Base-by-base conservation (phyloP, 2,888 invertebrate species). In the Drosophila yooni region DNA sequence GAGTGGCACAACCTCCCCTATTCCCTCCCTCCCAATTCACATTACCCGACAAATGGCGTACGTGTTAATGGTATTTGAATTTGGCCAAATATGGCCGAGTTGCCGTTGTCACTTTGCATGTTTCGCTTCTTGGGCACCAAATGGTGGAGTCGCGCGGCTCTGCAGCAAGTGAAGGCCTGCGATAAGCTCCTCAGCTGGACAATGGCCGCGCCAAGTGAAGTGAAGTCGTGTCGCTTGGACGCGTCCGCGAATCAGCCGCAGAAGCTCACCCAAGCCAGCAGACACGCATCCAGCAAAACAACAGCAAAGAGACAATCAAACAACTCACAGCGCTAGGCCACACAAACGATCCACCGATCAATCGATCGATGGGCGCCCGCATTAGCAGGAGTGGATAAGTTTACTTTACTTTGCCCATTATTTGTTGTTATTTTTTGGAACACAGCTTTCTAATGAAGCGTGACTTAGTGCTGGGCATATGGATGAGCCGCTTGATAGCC, bases 41-140 rank as follows among this genome's bases (percentile, higher is more conserved):
- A 63, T 65, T 69, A 68, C 21, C 64, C 78, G 82, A 89, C 82
- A 89, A 87, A 82, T 88, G 90, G 84, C 74, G 88, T 91, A 92
- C 92, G 92, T 92, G 92, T 92, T 92, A 92, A 92, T 92, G 92
- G 90, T 90, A 92, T 92, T 92, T 90, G 92, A 91, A 92, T 92
- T 91, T 91, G 87, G 77, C 92, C 92, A 92, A 92, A 92, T 92
- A 92, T 91, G 91, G 92, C 85, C 74, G 75, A 77, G 88, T 72
- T 59, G 74, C 70, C 76, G 72, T 76, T 90, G 91, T 89, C 91
- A 88, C 82, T 89, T 89, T 90, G 91, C 87, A 85, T 91, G 88
- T 88, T 80, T 71, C 81, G 72, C 60, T 59, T 68, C 70, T 65
- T 72, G 54, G 63, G 66, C 66, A 78, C 21, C 70, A 64, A 78